Evolutionary conservation across 2,888 invertebrate genomes (phyloP), one percentile per base, ranked within the genome.

Genomic region (Choristoneura rosaceana): DNA sequence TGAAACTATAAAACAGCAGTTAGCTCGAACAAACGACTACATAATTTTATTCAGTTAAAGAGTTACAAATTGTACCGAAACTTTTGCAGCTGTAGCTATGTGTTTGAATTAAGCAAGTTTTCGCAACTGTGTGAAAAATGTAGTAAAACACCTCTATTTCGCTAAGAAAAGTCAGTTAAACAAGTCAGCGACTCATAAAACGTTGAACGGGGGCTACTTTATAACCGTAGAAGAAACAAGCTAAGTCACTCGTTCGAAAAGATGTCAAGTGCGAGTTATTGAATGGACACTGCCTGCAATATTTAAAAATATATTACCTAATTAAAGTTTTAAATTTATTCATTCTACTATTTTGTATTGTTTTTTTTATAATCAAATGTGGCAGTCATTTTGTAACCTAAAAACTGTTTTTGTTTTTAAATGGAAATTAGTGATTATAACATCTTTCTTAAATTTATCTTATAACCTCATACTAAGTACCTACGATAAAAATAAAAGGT

Each of bases 81-180:
- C 62, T 69, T 63, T 63, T 50, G 25, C 69, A 45, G 55, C 17
- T 69, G 69, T 33, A 69, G 33, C 63, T n/a, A n/a, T 63, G 5
- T 66, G 43, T 55, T 66, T 66, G 25, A 55, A 55, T 66, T 55
- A 66, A 66, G 64, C 64, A 64, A 66, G 52, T 66, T 66, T 66
- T 38, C 55, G 38, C 17, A 66, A 55, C 41, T 55, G 65, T 50
- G 64, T 64, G 65, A 66, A 55, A 65, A 66, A 66, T 43, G 65
- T 66, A 66, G 43, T 66, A 41, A 55, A 66, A 55, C 41, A 52
- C 65, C 55, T 17, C 55, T 55, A 41, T 55, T 55, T 66, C 15
- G 34, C 25, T 2, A 66, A 66, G 65, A 41, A 55, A 66, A 41
- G 14, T 38, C 41, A 8, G 14, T 55, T 41, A 66, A 66, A 66